Evolutionary conservation across 2,888 invertebrate species (phyloP), one percentile per base, ranked within the genome.

Genomic region (Latrodectus hesperus): DNA sequence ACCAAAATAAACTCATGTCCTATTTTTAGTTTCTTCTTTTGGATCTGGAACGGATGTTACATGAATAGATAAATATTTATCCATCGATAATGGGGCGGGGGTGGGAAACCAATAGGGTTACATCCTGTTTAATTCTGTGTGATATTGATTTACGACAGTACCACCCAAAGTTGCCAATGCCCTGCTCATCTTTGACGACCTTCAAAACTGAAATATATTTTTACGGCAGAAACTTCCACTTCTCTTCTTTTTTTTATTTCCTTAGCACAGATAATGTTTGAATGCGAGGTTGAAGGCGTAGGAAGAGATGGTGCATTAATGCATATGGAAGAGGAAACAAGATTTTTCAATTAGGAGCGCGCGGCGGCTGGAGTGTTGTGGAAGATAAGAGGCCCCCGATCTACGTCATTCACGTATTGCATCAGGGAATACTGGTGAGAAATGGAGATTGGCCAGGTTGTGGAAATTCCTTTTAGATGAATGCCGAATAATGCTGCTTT

Each of bases 31-130:
- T 38, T 38, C 38, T 38, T 38, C 38, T 38, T 38, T 3, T 0
- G 38, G 6, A 4, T 4, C 38, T 38, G 4, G 38, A 38, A 38
- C 38, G 38, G 38, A 38, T 38, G 38, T 38, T 22, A 16, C 64
- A 65, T 26, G 80, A 72, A 80, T 72, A 64, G 65, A 72, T 80
- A 80, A 80, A 80, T 80, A 80, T 80, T 72, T 80, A 80, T 80
- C 80, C 72, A 64, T 52, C 38, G 53, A 14, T 49, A 26, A 51
- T 22, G 22, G 49, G 22, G 53, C 65, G 22, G 11, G 52, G 55
- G 79, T 51, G 38, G 60, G 60, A 49, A 52, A 64, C 71, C 80
- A 80, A 80, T 64, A 70, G 38, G 55, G 70, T 52, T 38, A 53
- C 78, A 72, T 72, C 80, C 80, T 72, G 71, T 71, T 71, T 38